Evolutionary conservation across 2,113 vertebrate species (phyloP), one percentile per base, ranked within the genome.

Genomic region (Ifrita kowaldi): DNA sequence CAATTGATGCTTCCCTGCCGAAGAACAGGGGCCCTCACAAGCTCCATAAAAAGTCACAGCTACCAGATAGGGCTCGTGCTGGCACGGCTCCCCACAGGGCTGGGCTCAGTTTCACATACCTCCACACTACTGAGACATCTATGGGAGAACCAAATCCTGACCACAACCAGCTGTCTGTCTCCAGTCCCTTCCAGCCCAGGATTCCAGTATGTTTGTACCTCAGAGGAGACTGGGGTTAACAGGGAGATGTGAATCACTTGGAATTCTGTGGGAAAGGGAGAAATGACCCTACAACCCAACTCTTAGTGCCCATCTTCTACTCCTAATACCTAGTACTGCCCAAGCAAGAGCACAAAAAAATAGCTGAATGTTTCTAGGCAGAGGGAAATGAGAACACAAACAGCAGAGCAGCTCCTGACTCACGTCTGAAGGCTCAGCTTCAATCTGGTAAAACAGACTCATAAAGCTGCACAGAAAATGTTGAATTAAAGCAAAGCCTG

Each of bases 21-120:
- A 88, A 47, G 52, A 87, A 95, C 30, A 75, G 67, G 83, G 70
- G 57, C 46, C 60, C 60, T 88, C 67, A 60, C 49, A 88, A 85
- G 53, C 80, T 81, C 90, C 80, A 87, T 90, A 81, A 90, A 92
- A 95, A 95, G 90, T 81, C 92, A 77, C 20, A 77, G 35, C 46
- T 86, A 55, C 64, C 30, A 90, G 86, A 92, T 0, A 52, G 35
- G 55, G 27, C 42, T 37, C 22, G 35, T 8, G n/a, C 79, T 96
- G 95, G 90, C 92, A 74, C 13, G 0, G 71, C 6, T 93, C 27
- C 2, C 22, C 42, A 59, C 0, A 3, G 47, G 56, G 52, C 56
- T 95, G 87, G 83, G 83, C 88, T 70, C 26, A 49, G 85, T 44
- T 96, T 80, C 91, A 92, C 91, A 89, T 71, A 89, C 21, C 42